Evolutionary conservation across 2,113 vertebrate species (phyloP).

Genomic region (Spilogale gracilis): DNA sequence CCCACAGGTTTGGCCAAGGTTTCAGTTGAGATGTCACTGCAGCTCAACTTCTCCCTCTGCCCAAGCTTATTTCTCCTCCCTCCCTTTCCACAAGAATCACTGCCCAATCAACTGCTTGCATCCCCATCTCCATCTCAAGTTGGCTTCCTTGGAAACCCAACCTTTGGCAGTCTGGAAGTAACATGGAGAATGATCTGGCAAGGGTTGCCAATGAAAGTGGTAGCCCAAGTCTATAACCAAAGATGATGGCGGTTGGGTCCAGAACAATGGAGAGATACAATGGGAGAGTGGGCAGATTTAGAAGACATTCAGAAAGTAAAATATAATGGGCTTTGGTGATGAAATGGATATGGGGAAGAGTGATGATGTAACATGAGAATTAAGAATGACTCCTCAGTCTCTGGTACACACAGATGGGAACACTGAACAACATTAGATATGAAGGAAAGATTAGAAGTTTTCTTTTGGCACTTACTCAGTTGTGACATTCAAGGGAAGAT

Average conservation of each 20-base stretch:
- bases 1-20: neutral
- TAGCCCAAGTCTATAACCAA: neutral
- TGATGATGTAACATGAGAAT: neutral
- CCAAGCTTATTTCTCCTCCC: neutral
- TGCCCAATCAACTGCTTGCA: neutral
- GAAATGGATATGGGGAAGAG: neutral
- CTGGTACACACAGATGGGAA: neutral
- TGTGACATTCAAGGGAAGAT: neutral
- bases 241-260: neutral
- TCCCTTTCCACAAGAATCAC: neutral
- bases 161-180: neutral
- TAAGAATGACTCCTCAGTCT: neutral
- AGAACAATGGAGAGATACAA: neutral
- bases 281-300: neutral
- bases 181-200: neutral
- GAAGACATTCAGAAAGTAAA: conserved; percentile 6
- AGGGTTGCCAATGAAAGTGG: neutral
- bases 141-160: neutral
- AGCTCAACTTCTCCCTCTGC: neutral
- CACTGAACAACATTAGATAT: neutral
- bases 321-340: neutral
- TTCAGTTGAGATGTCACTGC: neutral
- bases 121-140: neutral
- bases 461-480: neutral
- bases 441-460: neutral